Evolutionary conservation across 2,888 invertebrate species (phyloP).

Genomic region (Adineta ricciae): DNA sequence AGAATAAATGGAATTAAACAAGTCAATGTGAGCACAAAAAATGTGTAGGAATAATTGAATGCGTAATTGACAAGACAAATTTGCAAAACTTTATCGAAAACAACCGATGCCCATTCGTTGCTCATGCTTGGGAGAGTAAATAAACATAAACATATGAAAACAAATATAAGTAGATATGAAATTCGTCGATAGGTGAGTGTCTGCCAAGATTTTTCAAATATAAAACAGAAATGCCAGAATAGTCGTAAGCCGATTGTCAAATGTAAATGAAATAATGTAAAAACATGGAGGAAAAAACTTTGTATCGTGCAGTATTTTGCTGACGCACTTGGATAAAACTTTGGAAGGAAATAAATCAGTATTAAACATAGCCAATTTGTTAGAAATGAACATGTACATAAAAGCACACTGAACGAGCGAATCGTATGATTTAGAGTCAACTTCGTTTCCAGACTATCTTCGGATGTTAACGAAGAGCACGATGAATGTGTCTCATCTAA

Average conservation of each 20-base stretch:
- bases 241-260: background rate
- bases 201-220: background rate
- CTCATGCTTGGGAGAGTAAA: background rate
- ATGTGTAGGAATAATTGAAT: background rate
- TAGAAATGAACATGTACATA: background rate
- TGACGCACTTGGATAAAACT: background rate
- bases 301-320: background rate
- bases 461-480: background rate
- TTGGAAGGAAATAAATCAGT: background rate
- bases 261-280: background rate
- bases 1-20: slow-evolving; percentile 1
- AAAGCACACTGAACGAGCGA: background rate
- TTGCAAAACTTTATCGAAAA: background rate
- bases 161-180: background rate
- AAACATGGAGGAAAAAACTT: background rate
- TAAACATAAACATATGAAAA: background rate
- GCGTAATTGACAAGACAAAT: background rate
- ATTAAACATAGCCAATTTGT: background rate
- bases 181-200: background rate
- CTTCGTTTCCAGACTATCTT: background rate
- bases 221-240: background rate
- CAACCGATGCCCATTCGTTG: background rate
- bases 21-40: background rate
- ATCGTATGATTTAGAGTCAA: background rate
- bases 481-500: background rate